These are phyloP conservation scores for Macrobrachium rosenbergii DNA, from an alignment of 1,140 invertebrate species.

Conservation along the genomic window DNA sequence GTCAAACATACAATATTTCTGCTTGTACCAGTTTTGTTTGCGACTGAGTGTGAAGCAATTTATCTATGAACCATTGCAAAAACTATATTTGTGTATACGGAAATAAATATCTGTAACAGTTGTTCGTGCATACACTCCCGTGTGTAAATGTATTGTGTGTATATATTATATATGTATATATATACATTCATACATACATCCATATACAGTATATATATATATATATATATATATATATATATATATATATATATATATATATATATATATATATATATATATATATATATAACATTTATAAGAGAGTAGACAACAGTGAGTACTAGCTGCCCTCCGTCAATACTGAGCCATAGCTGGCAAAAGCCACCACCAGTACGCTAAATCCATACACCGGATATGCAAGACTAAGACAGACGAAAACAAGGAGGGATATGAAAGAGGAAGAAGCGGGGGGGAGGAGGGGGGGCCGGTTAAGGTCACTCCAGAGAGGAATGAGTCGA, in stretches of 20 bases:
- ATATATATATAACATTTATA: not conserved
- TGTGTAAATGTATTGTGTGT: too few species aligned
- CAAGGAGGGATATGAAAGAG: not conserved
- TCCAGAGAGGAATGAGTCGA: constrained; percentile 3
- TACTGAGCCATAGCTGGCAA: constrained; percentile 32
- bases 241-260: not conserved
- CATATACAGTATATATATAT: not conserved
- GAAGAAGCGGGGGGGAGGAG: not conserved
- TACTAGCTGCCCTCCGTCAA: not conserved
- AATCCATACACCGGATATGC: constrained; percentile 37
- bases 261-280: constrained; percentile 12
- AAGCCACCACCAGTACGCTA: not conserved
- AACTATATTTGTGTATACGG: too few species aligned
- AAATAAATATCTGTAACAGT: too few species aligned
- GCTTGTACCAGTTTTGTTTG: too few species aligned
- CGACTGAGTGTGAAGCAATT: too few species aligned
- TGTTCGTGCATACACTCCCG: too few species aligned
- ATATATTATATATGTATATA: too few species aligned
- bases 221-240: too few species aligned
- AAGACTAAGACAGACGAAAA: constrained; percentile 19
- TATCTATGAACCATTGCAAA: too few species aligned
- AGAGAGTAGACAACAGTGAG: too few species aligned
- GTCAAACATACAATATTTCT: too few species aligned
- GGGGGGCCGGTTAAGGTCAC: not conserved
- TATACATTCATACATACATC: too few species aligned